Evolutionary conservation across 2,113 vertebrate genomes (phyloP).

Genomic region (Epinephelus fuscoguttatus): DNA sequence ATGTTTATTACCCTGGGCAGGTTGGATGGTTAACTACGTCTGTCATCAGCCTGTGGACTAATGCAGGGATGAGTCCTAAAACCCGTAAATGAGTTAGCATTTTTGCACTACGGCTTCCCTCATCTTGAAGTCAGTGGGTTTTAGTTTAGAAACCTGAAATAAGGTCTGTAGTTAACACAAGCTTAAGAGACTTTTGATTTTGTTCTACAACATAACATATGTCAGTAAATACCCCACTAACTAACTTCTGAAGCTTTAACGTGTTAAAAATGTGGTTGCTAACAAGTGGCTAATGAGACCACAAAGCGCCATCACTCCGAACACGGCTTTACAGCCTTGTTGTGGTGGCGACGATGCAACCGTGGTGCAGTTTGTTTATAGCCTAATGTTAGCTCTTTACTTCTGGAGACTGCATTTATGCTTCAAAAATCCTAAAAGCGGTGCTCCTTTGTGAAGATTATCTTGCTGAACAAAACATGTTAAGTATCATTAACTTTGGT

Average conservation of each 20-base stretch:
- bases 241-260: background rate
- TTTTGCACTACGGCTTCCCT: background rate
- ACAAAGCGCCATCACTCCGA: no score
- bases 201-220: background rate
- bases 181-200: no score
- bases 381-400: background rate
- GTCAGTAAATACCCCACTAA: background rate
- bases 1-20: background rate
- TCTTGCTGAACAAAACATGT: background rate
- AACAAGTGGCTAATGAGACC: background rate
- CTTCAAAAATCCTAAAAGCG: background rate
- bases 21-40: background rate
- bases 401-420: background rate
- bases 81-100: background rate
- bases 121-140: background rate
- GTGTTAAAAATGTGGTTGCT: background rate
- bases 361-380: background rate
- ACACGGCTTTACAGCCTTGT: background rate
- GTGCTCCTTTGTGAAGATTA: no score
- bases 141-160: background rate
- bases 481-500: background rate
- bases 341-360: background rate
- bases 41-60: background rate
- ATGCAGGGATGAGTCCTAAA: background rate
- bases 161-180: no score